Evolutionary conservation across 2,888 invertebrate species (phyloP), one percentile per base, ranked within the genome.

Genomic region (Drosophila infuscata): DNA sequence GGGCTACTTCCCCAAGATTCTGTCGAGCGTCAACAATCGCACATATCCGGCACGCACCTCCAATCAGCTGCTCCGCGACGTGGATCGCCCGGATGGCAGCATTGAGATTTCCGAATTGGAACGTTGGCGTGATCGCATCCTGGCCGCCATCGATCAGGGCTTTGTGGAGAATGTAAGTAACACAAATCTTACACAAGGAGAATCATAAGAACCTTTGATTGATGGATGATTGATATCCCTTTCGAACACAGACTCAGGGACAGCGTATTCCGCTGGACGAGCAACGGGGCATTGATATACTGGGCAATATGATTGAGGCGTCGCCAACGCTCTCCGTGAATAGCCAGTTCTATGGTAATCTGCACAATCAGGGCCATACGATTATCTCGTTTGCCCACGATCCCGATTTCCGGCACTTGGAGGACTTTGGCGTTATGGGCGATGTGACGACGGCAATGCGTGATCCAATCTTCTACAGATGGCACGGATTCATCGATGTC

Each of bases 391-490:
- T 95, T 89, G 94, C 95, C 8, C 97, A 97, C 90, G 97, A 98
- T 92, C 97, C 97, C 0, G 97, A 97, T 89, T 94, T 95, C 17
- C 85, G 93, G 0, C 91, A 91, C 49, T 88, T 97, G 96, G 97
- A 97, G 94, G 94, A 95, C 2, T 96, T 96, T 82, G 95, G 96
- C 35, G 95, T 97, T 0, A 97, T 97, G 94, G 97, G 96, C 0
- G 97, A 97, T 88, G 95, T 96, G 5, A 95, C 97, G 0, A 97
- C 97, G 0, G 96, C 97, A 0, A 97, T 97, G 97, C 94, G 97
- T 56, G 97, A 97, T 92, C 97, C 97, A 0, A 94, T 96, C 74
- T 97, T 97, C 94, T 97, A 97, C 94, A 95, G 97, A 89, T 97
- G 96, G 96, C 97, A 97, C 89, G 95, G 95, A 1, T 96, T 95